Evolutionary conservation across 2,797 vertebrate species (phyloP).

Genomic region (Gymnoscopelus microlampas): DNA sequence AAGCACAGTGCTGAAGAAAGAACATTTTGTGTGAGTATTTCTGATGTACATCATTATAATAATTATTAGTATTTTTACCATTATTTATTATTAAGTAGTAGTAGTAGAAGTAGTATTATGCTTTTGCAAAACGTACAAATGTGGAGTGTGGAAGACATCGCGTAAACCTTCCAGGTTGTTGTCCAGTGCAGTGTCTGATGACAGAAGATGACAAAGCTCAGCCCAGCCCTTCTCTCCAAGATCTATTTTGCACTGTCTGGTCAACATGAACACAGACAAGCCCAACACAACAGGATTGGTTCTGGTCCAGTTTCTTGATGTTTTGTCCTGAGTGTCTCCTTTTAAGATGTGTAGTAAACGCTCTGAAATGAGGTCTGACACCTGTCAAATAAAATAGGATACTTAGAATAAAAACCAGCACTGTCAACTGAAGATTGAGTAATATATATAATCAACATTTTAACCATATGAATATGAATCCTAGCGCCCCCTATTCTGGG

Average conservation of each 20-base stretch:
- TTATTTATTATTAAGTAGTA: neutral
- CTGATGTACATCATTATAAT: neutral
- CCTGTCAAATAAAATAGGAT: constrained; percentile 48
- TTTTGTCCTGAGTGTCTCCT: constrained; percentile 1
- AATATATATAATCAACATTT: rapidly evolving
- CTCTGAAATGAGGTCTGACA: constrained; percentile 53
- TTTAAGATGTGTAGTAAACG: constrained; percentile 57
- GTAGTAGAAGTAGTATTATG: neutral
- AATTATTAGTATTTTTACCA: neutral
- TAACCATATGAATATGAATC: too few species aligned
- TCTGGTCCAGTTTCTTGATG: neutral
- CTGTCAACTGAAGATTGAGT: rapidly evolving
- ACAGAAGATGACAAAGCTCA: constrained; percentile 66
- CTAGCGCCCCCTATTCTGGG: too few species aligned
- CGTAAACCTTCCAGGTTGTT: constrained; percentile 28
- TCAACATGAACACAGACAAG: constrained; percentile 64
- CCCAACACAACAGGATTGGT: constrained; percentile 53
- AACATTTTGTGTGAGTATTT: neutral
- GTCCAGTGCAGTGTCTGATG: constrained; percentile 31
- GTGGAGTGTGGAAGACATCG: rapidly evolving
- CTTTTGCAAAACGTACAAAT: constrained; percentile 49
- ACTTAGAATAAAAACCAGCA: neutral
- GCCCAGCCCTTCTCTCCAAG: constrained; percentile 61
- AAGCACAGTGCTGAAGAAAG: constrained; percentile 49
- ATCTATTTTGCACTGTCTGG: rapidly evolving